These are phyloP conservation scores for Euclidia mi DNA, from an alignment of 2,888 invertebrate species.

Conservation along the genomic window DNA sequence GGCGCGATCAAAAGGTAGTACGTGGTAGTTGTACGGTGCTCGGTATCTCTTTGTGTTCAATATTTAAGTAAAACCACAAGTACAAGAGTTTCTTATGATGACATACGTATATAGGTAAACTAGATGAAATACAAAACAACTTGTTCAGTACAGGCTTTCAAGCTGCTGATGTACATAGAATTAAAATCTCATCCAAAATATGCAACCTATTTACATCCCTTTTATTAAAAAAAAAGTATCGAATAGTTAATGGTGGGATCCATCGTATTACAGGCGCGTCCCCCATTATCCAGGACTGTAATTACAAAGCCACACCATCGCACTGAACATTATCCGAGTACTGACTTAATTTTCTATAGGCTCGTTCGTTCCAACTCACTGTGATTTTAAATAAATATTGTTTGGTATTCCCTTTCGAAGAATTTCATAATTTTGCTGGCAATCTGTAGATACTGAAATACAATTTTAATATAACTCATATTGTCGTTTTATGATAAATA, in stretches of 20 bases:
- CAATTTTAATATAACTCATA: neutral
- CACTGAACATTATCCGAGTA: neutral
- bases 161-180: no score
- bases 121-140: no score
- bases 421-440: neutral
- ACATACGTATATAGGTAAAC: no score
- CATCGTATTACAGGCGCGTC: neutral
- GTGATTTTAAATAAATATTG: conserved; percentile 5
- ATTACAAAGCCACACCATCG: conserved; percentile 3
- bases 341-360: neutral
- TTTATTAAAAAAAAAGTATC: neutral
- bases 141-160: no score
- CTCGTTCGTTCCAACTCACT: neutral
- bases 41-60: no score
- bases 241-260: conserved; percentile 4
- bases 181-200: no score
- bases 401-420: neutral
- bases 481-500: no score
- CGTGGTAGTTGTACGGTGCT: no score
- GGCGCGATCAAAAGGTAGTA: no score
- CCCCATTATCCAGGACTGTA: conserved; percentile 3
- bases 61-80: no score
- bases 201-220: neutral
- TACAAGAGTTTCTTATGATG: no score
- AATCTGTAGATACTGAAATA: neutral